Base-by-base conservation (phyloP, 2,113 vertebrate species). In the Rhinopithecus roxellana region DNA sequence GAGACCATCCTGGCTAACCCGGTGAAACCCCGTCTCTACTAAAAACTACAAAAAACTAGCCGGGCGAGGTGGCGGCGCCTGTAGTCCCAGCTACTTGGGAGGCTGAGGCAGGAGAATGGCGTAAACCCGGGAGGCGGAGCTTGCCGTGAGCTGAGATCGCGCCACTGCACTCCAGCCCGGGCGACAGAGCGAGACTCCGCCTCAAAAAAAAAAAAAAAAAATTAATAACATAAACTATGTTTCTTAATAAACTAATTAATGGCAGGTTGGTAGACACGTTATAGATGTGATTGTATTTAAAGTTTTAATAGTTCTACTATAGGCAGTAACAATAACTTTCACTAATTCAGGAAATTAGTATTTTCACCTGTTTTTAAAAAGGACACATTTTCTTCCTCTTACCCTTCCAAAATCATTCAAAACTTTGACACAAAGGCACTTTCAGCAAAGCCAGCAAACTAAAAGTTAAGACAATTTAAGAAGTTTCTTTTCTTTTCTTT, bases 31-130 rank as follows among this genome's bases (percentile, higher is more conserved):
- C 5, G 16, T 52, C 50, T 17, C 50, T 17, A 52, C 4, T 52
- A 52, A 52, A 52, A 52, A 52, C 2, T 17, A 52, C 50, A 52
- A 52, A 52, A 52, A 52, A 52, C 1, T 52, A 52, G 4, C 16
- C 0, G 0, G 50, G 50, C 5, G 16, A 0, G 50, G 50, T 52
- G 50, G 16, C 0, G 16, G 5, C 3, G 16, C 50, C 50, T 52
- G 50, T 52, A 1, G 16, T 52, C 16, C 50, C 50, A 17, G 16
- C 50, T 17, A 52, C 50, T 52, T 1, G 0, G 50, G 50, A 52
- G 50, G 50, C 16, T 52, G 50, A 52, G 50, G 50, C 50, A 52
- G 50, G 50, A 52, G 16, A 17, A 52, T 52, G 50, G 5, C 1
- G 14, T 0, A 5, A 52, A 52, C 50, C 50, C 1, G 16, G 50